These are phyloP conservation scores for Caerostris extrusa DNA, from an alignment of 1,140 invertebrate genomes.

Conservation along the genomic window DNA sequence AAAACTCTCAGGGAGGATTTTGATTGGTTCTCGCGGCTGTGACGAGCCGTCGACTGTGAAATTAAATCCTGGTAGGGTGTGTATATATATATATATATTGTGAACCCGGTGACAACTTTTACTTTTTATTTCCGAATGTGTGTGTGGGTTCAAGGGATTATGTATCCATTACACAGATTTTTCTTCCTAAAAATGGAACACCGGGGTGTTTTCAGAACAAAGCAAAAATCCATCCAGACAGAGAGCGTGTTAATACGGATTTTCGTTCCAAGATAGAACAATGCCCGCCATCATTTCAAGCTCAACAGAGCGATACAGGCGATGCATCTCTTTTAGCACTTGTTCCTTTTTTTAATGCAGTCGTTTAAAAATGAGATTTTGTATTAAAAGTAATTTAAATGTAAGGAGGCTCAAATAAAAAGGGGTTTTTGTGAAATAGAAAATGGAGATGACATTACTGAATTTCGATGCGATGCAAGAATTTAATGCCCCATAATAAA, in stretches of 20 bases:
- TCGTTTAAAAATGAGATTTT: too few species aligned
- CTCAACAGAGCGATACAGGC: background rate
- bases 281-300: background rate
- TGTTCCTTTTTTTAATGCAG: too few species aligned
- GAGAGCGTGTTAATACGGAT: background rate
- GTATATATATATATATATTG: background rate
- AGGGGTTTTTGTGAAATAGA: too few species aligned
- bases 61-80: conserved; percentile 24
- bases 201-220: background rate
- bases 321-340: too few species aligned
- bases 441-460: too few species aligned
- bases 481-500: too few species aligned
- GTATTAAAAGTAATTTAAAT: too few species aligned
- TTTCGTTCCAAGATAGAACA: background rate
- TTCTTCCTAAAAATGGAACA: background rate
- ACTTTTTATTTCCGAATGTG: background rate
- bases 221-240: background rate
- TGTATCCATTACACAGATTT: conserved; percentile 29
- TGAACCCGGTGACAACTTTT: conserved; percentile 29
- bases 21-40: conserved; percentile 42
- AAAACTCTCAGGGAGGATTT: conserved; percentile 38
- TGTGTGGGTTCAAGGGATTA: conserved; percentile 11
- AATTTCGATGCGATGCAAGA: too few species aligned
- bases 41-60: conserved; percentile 50
- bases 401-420: too few species aligned